phyloP scores from a whole-genome alignment of 2,797 vertebrate species.

The Alcedo atthis region DNA sequence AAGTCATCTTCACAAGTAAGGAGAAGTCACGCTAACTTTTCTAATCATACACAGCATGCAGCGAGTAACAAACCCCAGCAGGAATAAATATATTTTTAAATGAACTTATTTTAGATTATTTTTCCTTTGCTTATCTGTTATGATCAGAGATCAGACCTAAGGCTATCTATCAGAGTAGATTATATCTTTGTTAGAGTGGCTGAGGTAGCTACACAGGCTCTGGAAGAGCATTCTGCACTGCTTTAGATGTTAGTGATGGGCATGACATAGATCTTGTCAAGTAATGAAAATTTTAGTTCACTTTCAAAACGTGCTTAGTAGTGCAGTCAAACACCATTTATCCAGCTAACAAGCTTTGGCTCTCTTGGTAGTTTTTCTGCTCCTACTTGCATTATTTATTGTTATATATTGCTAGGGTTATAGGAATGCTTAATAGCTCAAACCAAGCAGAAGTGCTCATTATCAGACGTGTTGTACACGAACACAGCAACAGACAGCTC shows the following conservation, averaged over 20 bases:
- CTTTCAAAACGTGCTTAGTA: background rate
- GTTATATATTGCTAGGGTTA: background rate
- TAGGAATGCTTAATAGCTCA: background rate
- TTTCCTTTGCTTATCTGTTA: conserved; percentile 1
- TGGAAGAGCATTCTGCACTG: background rate
- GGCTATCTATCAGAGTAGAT: background rate
- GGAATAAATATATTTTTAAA: background rate
- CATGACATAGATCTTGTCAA: background rate
- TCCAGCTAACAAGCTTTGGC: background rate
- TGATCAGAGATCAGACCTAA: background rate
- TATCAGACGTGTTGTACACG: background rate
- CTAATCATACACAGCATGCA: background rate
- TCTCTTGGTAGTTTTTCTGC: background rate
- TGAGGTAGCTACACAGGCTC: background rate
- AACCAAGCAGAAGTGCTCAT: conserved; percentile 11
- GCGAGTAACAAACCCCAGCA: background rate
- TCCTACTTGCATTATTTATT: conserved; percentile 30
- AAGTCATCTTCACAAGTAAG: background rate
- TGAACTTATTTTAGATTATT: background rate
- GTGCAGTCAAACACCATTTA: background rate
- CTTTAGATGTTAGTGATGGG: background rate
- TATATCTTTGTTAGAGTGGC: background rate
- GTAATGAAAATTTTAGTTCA: background rate
- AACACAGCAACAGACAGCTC: background rate
- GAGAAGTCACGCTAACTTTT: background rate